phyloP scores from a whole-genome alignment of 2,797 vertebrate species.

The Muscicapa comitata region DNA sequence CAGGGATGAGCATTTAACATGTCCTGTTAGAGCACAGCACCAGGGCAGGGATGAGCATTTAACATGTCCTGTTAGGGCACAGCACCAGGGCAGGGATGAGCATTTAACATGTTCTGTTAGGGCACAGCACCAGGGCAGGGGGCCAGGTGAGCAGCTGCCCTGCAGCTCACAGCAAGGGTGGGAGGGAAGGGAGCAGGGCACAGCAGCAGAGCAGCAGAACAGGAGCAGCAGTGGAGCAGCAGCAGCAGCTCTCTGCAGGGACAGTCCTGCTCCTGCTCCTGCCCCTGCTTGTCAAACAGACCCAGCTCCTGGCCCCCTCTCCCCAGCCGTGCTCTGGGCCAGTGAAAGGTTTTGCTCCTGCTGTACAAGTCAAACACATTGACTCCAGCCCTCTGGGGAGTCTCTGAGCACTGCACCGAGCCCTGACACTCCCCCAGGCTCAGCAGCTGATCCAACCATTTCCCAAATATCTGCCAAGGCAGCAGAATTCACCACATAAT shows the following conservation, averaged over 20 bases:
- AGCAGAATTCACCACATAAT: neutral
- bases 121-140: neutral
- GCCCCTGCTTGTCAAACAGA: neutral
- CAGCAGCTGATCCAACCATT: neutral
- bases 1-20: fast-evolving
- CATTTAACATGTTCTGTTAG: fast-evolving
- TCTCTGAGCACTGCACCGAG: neutral
- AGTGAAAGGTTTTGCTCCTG: neutral
- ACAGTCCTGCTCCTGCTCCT: neutral
- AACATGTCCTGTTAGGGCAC: no score
- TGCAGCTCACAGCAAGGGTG: neutral
- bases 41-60: neutral
- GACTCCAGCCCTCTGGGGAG: neutral
- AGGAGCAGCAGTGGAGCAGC: neutral
- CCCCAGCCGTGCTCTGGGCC: neutral
- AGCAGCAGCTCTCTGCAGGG: neutral
- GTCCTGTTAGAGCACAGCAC: fast-evolving
- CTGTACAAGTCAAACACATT: neutral
- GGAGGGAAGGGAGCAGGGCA: no score
- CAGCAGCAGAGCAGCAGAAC: neutral
- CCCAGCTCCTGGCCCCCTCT: neutral
- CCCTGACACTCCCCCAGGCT: neutral
- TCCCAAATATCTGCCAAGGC: neutral
- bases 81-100: neutral
- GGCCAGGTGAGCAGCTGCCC: neutral